Base-by-base conservation (phyloP, 53 echinoderm and acorn worm species). In the Astropecten irregularis region DNA sequence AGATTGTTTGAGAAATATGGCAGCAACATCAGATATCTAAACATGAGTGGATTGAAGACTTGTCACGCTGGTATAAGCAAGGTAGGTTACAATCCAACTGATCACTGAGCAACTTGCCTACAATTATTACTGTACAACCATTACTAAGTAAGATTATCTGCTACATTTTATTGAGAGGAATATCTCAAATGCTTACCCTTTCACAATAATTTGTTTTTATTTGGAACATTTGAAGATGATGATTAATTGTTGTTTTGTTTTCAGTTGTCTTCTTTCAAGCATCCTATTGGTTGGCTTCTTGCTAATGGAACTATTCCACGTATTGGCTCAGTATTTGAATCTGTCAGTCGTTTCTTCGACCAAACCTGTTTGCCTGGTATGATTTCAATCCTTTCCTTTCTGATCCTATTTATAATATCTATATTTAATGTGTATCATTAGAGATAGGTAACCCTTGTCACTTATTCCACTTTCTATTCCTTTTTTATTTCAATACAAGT, bases 281-380 rank as follows among this genome's bases (percentile, higher is more conserved):
- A 91, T 60, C 95, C 95, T 10, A 91, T 95, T 58, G 95, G 95
- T 15, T 88, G 91, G 73, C 91, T 95, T 18, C 81, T 95, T n/a
- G 88, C 95, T 37, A 91, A 83, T 53, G 95, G 95, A 38, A 88
- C 93, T 66, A 93, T 95, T 39, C 95, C 95, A 31, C 91, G 95
- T 16, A 90, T 95, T 10, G 95, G 95, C 48, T 95, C 95, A 1
- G 93, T 95, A 67, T 95, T 95, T 42, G 95, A 95, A 39, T 95
- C 95, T 7, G 91, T 95, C 87, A 93, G 83, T 61, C 83, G 95
- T 16, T 93, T 84, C 93, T 95, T 88, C 79, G 57, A 89, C 39
- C 31, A 72, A 16, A 33, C 84, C n/a, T 95, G 95, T 57, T 16
- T 95, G 16, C 93, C 95, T 85, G 95, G 95, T 95, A 89, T 68